Percentiles rank a stretch among this genome's conserved stretches.
Evolutionary conservation across 2,113 vertebrate species (phyloP).

Genomic region (Nothocercus julius): DNA sequence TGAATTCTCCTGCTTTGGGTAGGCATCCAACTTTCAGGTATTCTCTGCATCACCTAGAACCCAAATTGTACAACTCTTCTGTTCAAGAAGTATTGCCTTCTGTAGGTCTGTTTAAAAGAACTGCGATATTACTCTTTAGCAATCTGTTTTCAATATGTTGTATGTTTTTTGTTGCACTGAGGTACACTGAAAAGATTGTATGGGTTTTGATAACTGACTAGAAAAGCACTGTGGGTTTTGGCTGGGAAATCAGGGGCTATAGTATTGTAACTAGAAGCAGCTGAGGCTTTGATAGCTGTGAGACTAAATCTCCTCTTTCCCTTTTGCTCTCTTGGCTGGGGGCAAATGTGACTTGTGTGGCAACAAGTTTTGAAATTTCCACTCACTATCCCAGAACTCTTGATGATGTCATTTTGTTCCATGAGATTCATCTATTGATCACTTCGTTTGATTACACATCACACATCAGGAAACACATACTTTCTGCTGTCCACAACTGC

Average conservation of each 20-base stretch:
- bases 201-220: neutral
- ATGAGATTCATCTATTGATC: neutral
- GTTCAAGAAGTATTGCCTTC: neutral
- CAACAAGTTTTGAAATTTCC: neutral
- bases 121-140: accelerated
- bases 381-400: neutral
- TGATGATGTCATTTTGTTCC: neutral
- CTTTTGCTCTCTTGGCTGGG: neutral
- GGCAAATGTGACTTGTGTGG: neutral
- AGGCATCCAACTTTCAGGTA: neutral
- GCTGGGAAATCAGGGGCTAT: neutral
- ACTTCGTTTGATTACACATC: neutral
- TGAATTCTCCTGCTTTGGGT: neutral
- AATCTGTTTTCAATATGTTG: neutral
- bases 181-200: neutral
- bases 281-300: neutral
- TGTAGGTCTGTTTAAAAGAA: neutral
- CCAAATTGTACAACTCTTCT: neutral
- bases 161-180: neutral
- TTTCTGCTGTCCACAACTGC: neutral
- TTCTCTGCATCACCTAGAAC: neutral
- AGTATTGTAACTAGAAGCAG: neutral
- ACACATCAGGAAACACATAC: neutral
- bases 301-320: neutral
- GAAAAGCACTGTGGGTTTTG: neutral